These are phyloP conservation scores for Lontra canadensis DNA, from an alignment of 2,113 vertebrate species.

Conservation along the genomic window DNA sequence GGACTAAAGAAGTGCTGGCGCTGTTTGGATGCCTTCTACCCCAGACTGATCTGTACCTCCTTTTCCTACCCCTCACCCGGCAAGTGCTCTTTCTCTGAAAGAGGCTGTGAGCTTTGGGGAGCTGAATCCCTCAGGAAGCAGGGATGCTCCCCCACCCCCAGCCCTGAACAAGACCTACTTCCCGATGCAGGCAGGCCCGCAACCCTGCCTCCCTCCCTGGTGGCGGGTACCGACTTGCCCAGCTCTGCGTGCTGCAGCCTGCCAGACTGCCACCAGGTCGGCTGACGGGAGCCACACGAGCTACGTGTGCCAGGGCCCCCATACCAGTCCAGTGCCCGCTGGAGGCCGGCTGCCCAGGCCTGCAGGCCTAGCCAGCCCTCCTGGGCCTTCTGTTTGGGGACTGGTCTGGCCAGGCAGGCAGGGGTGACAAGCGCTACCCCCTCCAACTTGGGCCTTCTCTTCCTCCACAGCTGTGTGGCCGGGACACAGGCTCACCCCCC, in stretches of 20 bases:
- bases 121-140: background rate
- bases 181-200: slow-evolving; percentile 38
- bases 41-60: background rate
- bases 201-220: slow-evolving; percentile 57
- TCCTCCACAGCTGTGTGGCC: slow-evolving; percentile 86
- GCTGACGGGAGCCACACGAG: slow-evolving; percentile 13
- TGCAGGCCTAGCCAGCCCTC: background rate
- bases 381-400: background rate
- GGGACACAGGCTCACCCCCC: slow-evolving; percentile 87
- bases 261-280: slow-evolving; percentile 63
- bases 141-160: background rate
- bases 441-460: slow-evolving; percentile 47
- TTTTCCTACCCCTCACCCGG: background rate
- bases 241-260: slow-evolving; percentile 68
- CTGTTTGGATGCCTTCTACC: background rate
- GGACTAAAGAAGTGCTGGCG: background rate
- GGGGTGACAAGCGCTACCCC: background rate
- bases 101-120: background rate
- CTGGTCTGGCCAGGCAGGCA: background rate
- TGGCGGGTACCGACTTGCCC: slow-evolving; percentile 76
- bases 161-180: slow-evolving; percentile 27
- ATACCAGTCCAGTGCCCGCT: background rate
- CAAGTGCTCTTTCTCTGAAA: background rate
- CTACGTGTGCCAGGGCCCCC: slow-evolving; percentile 48
- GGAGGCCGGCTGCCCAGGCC: background rate